Percentiles rank a stretch among this genome's conserved stretches.
These are phyloP conservation scores for Recurvirostra avosetta DNA, from an alignment of 2,113 vertebrate genomes.

Conservation along the genomic window DNA sequence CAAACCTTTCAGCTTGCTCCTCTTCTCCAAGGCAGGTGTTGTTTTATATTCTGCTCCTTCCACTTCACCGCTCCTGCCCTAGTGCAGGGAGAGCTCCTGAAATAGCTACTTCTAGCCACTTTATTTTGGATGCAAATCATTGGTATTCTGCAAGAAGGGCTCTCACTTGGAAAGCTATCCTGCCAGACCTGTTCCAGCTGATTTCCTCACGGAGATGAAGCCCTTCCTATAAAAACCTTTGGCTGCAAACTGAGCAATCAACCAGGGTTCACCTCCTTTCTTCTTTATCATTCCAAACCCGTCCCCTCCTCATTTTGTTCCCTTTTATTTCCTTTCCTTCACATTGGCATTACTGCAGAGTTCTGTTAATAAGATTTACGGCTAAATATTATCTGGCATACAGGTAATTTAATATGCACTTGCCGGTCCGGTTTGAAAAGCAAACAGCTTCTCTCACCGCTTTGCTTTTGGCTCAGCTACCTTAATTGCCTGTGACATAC, in stretches of 20 bases:
- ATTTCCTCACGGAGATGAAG: neutral
- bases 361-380: neutral
- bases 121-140: neutral
- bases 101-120: neutral
- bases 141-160: slow-evolving; percentile 9
- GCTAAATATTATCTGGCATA: neutral
- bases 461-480: neutral
- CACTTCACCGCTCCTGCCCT: neutral
- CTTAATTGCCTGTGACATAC: neutral
- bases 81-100: neutral
- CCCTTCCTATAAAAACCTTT: neutral
- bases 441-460: neutral
- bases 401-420: neutral
- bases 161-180: slow-evolving; percentile 3
- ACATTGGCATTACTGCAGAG: neutral
- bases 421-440: neutral
- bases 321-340: slow-evolving; percentile 14
- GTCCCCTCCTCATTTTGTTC: neutral
- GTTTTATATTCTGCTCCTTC: neutral
- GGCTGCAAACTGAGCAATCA: neutral
- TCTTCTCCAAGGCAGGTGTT: neutral
- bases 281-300: neutral
- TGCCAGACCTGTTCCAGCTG: slow-evolving; percentile 32
- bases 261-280: neutral
- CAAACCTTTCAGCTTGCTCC: neutral